Evolutionary conservation across 2,113 vertebrate species (phyloP), one percentile per base, ranked within the genome.

Genomic region (Eretmochelys imbricata): DNA sequence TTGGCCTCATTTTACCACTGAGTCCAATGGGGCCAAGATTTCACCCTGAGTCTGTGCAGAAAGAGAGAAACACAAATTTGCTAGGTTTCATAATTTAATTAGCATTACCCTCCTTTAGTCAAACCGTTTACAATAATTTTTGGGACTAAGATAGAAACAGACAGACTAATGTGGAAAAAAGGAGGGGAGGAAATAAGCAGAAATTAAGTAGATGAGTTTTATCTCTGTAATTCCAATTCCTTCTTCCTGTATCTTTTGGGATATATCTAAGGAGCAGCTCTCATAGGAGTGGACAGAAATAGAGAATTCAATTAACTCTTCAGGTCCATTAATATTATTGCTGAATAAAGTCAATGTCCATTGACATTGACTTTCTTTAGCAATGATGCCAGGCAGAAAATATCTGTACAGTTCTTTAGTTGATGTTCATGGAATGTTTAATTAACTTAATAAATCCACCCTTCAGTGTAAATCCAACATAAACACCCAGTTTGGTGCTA

Each of bases 51-150:
- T 48, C 22, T 93, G 27, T 93, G 79, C 22, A 69, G n/a, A 48
- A 3, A 54, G 57, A 19, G 20, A 27, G 27, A 96, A 96, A 54
- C 6, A 54, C 10, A 85, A 82, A 85, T 27, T 12, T 91, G 54
- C 85, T 94, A 79, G 87, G 42, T 89, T 48, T 46, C 72, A 25
- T 76, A 48, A 48, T 46, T 96, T 90, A 76, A 81, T 76, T 86
- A 92, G 72, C 81, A 76, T 85, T 93, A 51, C n/a, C 75, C n/a
- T 80, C 87, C 49, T 87, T 89, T 51, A 84, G n/a, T 83, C 50
- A 93, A 91, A 82, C 50, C n/a, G 75, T 80, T 95, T 89, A 24
- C 27, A 87, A 76, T 79, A 53, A 80, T 9, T 85, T 91, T 89
- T 8, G 80, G 80, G 42, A 82, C 13, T 82, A 90, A 93, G 53